These are phyloP conservation scores for Lanistes nyassanus DNA, from an alignment of 1,140 invertebrate genomes.

Conservation along the genomic window DNA sequence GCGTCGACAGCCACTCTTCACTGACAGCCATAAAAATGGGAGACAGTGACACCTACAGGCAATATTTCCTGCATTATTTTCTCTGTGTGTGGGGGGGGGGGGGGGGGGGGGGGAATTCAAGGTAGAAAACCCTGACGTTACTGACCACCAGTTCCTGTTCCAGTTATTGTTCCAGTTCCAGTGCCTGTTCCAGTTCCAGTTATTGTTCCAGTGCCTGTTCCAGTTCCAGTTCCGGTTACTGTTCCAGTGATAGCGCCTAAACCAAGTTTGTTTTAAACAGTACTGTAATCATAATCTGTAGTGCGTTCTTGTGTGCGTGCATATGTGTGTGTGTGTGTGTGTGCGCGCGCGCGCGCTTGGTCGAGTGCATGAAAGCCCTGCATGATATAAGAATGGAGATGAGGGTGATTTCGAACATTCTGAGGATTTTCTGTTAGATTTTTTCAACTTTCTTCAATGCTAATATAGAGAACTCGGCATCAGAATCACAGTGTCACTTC, in stretches of 20 bases:
- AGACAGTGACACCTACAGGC: too few species aligned
- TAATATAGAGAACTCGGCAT: too few species aligned
- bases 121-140: neutral
- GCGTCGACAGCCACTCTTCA: too few species aligned
- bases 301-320: neutral
- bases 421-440: too few species aligned
- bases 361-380: neutral
- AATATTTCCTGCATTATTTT: too few species aligned
- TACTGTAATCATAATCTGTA: neutral
- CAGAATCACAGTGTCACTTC: too few species aligned
- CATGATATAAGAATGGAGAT: too few species aligned
- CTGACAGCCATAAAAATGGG: too few species aligned
- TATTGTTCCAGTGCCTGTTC: slow-evolving; percentile 2
- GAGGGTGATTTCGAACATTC: too few species aligned
- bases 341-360: neutral
- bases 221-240: neutral
- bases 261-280: too few species aligned
- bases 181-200: neutral
- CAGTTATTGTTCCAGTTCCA: neutral
- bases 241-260: neutral
- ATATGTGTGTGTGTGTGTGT: neutral
- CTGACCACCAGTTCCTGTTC: neutral
- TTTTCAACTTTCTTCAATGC: too few species aligned
- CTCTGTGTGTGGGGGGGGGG: too few species aligned
- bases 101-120: neutral